phyloP scores from a whole-genome alignment of 1,140 invertebrate species.

The Halyomorpha halys region DNA sequence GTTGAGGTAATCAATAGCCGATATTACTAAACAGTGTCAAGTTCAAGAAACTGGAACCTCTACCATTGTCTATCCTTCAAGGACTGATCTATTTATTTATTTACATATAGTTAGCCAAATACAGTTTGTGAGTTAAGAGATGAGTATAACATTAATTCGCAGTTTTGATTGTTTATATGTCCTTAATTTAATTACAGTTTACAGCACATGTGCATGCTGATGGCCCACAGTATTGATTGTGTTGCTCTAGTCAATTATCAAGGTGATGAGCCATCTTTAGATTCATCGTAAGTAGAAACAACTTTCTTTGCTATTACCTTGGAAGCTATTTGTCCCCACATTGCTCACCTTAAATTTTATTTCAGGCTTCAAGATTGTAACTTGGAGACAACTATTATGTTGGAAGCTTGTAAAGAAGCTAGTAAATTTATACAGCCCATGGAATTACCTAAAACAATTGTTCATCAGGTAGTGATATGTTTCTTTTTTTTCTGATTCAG shows the following conservation, averaged over 20 bases:
- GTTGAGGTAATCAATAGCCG: no score
- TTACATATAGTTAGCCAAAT: no score
- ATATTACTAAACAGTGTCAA: no score
- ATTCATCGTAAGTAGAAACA: conserved; percentile 35
- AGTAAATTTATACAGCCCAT: conserved; percentile 38
- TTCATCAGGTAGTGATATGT: conserved; percentile 32
- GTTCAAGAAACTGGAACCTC: no score
- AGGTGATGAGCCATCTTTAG: conserved; percentile 40
- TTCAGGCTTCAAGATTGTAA: conserved; percentile 34
- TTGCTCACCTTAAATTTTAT: neutral
- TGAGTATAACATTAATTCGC: no score
- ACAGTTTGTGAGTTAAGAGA: no score
- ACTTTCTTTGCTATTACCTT: neutral
- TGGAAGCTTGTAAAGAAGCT: conserved; percentile 42
- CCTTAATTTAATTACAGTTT: conserved; percentile 40
- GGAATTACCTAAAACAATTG: conserved; percentile 30
- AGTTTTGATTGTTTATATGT: neutral
- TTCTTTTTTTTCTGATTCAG: no score
- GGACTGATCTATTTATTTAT: no score
- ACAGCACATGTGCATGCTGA: conserved; percentile 63
- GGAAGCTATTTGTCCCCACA: no score
- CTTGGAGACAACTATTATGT: conserved; percentile 43
- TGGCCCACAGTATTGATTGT: conserved; percentile 65
- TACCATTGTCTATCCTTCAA: no score
- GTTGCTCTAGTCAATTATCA: conserved; percentile 42